Evolutionary conservation across 2,888 invertebrate species (phyloP).

Genomic region (Ochlodes sylvanus): DNA sequence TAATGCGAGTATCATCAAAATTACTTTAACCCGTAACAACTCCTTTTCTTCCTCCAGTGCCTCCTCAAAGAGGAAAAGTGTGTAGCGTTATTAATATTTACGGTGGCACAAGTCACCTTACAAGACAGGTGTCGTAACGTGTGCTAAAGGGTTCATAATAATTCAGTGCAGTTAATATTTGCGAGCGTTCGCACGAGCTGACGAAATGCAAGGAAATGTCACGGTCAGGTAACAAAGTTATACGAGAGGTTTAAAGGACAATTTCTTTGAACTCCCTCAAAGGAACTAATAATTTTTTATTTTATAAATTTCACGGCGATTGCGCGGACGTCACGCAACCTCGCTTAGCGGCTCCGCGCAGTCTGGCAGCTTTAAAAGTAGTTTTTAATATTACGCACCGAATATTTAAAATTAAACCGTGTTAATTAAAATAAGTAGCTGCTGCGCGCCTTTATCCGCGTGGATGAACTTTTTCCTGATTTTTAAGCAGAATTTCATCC

Average conservation of each 20-base stretch:
- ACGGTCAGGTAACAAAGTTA: constrained; percentile 68
- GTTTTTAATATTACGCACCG: no score
- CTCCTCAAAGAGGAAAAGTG: no score
- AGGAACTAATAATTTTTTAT: background rate
- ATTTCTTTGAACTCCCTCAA: constrained; percentile 48
- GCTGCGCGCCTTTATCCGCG: no score
- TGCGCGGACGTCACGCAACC: background rate
- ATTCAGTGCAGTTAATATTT: constrained; percentile 63
- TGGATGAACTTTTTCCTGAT: no score
- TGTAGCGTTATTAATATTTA: background rate
- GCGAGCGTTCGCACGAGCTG: constrained; percentile 62
- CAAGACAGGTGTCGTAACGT: constrained; percentile 67
- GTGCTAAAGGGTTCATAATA: constrained; percentile 59
- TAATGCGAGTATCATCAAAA: no score
- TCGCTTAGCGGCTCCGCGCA: constrained; percentile 53
- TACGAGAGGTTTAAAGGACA: constrained; percentile 63
- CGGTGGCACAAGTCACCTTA: constrained; percentile 50
- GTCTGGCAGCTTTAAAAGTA: constrained; percentile 48
- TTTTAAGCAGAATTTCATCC: no score
- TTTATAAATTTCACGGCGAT: background rate
- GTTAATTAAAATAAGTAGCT: no score
- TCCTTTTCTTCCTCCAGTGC: no score
- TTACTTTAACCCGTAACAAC: no score
- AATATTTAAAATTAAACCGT: no score
- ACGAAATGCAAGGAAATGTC: constrained; percentile 71